phyloP scores from a whole-genome alignment of 2,888 invertebrate species.

The Anarsia innoxiella region DNA sequence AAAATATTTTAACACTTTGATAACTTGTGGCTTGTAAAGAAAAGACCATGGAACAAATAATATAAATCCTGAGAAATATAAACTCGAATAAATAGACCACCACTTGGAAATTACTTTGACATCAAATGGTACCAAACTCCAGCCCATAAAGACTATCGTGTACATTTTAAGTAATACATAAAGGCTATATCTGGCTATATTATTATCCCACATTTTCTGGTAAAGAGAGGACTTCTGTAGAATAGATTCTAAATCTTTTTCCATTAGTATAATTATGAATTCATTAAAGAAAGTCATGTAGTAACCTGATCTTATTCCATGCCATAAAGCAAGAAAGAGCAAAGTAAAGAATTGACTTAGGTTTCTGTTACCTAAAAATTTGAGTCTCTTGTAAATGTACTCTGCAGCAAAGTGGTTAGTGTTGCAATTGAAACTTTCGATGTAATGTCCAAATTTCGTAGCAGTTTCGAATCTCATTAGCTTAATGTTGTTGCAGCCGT shows the following conservation, averaged over 20 bases:
- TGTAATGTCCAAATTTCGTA: slow-evolving; percentile 89
- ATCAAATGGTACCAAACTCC: slow-evolving; percentile 84
- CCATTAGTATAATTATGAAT: slow-evolving; percentile 89
- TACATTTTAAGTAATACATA: slow-evolving; percentile 81
- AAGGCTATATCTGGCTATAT: slow-evolving; percentile 50
- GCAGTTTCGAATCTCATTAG: slow-evolving; percentile 88
- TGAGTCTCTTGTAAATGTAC: slow-evolving; percentile 95
- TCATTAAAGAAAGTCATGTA: slow-evolving; percentile 95
- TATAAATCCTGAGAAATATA: slow-evolving; percentile 82
- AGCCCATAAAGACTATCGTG: slow-evolving; percentile 88
- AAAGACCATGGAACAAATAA: slow-evolving; percentile 80
- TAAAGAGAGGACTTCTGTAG: slow-evolving; percentile 68
- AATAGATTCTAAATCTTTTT: slow-evolving; percentile 81
- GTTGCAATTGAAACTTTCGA: slow-evolving; percentile 95
- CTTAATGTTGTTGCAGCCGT: slow-evolving; percentile 93
- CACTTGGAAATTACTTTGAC: slow-evolving; percentile 82
- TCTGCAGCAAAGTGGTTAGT: slow-evolving; percentile 96
- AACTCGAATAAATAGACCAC: slow-evolving; percentile 76
- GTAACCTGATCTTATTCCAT: slow-evolving; percentile 95
- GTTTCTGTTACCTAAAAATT: slow-evolving; percentile 88
- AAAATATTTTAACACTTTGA: slow-evolving; percentile 20
- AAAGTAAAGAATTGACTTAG: slow-evolving; percentile 89
- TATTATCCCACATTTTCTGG: slow-evolving; percentile 52
- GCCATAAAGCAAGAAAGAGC: slow-evolving; percentile 95
- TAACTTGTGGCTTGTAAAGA: slow-evolving; percentile 64